These are phyloP conservation scores for Carpatolechia fugitivella DNA, from an alignment of 2,888 invertebrate species.

Conservation along the genomic window DNA sequence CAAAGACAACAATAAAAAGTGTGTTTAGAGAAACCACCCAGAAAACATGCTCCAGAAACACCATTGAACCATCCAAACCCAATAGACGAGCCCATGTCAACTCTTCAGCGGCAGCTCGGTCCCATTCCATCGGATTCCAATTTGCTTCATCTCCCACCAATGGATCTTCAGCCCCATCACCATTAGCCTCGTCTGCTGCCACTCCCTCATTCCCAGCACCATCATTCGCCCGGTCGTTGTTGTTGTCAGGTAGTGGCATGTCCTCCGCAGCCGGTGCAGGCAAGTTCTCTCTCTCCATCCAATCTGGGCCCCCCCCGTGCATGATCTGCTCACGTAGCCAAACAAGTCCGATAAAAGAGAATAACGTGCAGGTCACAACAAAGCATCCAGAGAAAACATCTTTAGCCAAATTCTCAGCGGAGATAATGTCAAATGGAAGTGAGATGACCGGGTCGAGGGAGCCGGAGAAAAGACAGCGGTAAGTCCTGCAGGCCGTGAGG, in stretches of 20 bases:
- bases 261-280: slow-evolving; percentile 73
- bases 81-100: slow-evolving; percentile 98
- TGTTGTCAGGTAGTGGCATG: slow-evolving; percentile 66
- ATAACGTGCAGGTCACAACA: slow-evolving; percentile 96
- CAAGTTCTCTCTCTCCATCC: slow-evolving; percentile 89
- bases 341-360: slow-evolving; percentile 97
- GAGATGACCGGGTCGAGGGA: slow-evolving; percentile 92
- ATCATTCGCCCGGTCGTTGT: slow-evolving; percentile 69
- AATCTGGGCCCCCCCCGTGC: slow-evolving; percentile 98
- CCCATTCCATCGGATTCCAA: slow-evolving; percentile 99
- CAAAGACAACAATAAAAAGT: slow-evolving; percentile 97
- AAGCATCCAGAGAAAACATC: slow-evolving; percentile 98
- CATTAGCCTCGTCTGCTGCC: slow-evolving; percentile 57
- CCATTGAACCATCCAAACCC: slow-evolving; percentile 97
- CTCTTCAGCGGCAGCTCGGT: slow-evolving; percentile 97
- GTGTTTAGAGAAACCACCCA: slow-evolving; percentile 99
- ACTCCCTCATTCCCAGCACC: slow-evolving; percentile 53
- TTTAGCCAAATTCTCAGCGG: slow-evolving; percentile 93
- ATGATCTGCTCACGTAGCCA: slow-evolving; percentile 99
- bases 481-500: slow-evolving; percentile 96
- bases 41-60: slow-evolving; percentile 98
- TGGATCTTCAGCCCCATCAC: slow-evolving; percentile 70
- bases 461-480: slow-evolving; percentile 94
- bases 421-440: slow-evolving; percentile 94
- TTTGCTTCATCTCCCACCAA: slow-evolving; percentile 88